phyloP scores from a whole-genome alignment of 1,140 invertebrate genomes.

The Batillaria attramentaria region DNA sequence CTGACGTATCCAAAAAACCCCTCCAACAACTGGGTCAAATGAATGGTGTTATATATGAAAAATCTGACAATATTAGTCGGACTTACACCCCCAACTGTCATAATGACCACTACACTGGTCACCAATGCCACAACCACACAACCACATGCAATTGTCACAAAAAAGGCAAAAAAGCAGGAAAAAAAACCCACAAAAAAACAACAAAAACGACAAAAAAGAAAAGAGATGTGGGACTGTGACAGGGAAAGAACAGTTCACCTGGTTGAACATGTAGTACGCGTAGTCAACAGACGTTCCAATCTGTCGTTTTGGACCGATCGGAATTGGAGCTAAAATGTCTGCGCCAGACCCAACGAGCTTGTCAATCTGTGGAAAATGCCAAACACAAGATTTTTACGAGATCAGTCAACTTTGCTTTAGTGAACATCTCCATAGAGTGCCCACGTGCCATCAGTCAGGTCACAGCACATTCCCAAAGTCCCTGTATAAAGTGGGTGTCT shows the following conservation, averaged over 20 bases:
- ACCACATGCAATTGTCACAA: neutral
- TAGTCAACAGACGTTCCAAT: slow-evolving; percentile 71
- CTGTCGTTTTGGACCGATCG: slow-evolving; percentile 66
- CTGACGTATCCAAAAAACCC: no score
- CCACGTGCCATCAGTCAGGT: no score
- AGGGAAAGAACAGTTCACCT: slow-evolving; percentile 50
- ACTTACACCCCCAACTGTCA: no score
- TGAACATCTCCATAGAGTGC: no score
- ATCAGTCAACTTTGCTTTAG: no score
- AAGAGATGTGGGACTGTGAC: neutral
- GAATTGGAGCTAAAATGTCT: slow-evolving; percentile 67
- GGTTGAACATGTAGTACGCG: slow-evolving; percentile 70
- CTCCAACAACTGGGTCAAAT: no score
- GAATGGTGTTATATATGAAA: no score
- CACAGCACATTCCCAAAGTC: no score
- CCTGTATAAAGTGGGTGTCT: no score
- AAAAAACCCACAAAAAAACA: slow-evolving; percentile 9
- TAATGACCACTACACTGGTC: no score
- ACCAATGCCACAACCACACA: neutral
- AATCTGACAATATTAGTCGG: no score
- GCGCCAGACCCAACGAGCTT: slow-evolving; percentile 65
- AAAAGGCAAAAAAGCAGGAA: neutral
- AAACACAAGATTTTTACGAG: slow-evolving; percentile 64
- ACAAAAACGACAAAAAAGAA: slow-evolving; percentile 9
- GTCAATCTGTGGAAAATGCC: slow-evolving; percentile 63